Evolutionary conservation across 2,113 vertebrate species (phyloP).

Genomic region (Odontophorus gujanensis): DNA sequence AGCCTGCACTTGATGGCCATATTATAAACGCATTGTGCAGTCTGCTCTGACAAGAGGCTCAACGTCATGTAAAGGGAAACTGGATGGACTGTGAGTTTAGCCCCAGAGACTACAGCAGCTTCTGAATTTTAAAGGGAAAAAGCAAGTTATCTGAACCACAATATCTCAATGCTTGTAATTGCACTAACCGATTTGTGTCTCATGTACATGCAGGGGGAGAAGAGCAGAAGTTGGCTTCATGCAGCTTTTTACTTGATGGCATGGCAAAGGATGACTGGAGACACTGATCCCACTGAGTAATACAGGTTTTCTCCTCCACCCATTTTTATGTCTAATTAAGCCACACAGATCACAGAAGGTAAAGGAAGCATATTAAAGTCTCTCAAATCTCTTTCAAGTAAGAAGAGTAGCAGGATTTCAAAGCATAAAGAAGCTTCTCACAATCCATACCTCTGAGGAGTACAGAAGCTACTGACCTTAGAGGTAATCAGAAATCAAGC

Average conservation of each 20-base stretch:
- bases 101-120: neutral
- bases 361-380: neutral
- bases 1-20: neutral
- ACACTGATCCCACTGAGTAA: neutral
- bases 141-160: neutral
- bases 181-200: neutral
- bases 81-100: neutral
- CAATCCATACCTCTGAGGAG: neutral
- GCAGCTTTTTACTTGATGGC: neutral
- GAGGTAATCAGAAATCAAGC: neutral
- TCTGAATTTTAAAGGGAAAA: neutral
- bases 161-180: neutral
- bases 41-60: neutral
- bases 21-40: neutral
- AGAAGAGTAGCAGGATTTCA: neutral
- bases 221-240: neutral
- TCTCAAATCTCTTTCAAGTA: neutral
- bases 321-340: neutral
- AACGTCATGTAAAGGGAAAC: neutral
- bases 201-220: neutral
- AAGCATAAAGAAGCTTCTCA: neutral
- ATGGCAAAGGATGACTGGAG: neutral
- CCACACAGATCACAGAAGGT: neutral
- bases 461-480: neutral
- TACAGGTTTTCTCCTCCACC: neutral